These are phyloP conservation scores for Cygnus atratus DNA, from an alignment of 2,113 vertebrate species.

Conservation along the genomic window DNA sequence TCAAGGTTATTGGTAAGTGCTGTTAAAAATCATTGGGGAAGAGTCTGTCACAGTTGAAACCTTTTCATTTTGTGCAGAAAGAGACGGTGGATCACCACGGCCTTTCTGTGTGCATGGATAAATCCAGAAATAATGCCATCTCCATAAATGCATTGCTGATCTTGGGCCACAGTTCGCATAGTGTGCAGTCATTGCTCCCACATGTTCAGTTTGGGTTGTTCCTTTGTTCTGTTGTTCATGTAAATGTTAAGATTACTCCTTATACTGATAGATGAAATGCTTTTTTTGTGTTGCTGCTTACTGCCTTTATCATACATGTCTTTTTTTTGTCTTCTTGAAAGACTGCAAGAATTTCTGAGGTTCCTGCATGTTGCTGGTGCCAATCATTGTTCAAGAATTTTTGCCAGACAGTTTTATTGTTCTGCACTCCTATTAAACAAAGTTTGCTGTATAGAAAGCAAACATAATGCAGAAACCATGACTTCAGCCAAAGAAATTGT, in stretches of 20 bases:
- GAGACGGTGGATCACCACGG: background rate
- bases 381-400: background rate
- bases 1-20: conserved; percentile 91
- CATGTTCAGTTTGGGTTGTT: background rate
- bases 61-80: background rate
- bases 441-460: background rate
- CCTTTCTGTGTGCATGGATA: background rate
- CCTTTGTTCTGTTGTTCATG: background rate
- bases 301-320: background rate
- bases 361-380: background rate
- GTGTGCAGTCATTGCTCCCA: background rate
- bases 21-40: background rate
- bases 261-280: background rate
- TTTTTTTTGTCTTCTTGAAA: background rate
- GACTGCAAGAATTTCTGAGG: background rate
- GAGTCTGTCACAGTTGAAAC: background rate
- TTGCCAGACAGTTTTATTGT: background rate
- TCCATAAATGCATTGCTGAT: background rate
- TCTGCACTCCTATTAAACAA: background rate
- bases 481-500: background rate
- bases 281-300: background rate
- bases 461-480: background rate
- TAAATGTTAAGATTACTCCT: background rate
- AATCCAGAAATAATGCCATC: background rate
- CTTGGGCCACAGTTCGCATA: background rate